A percentile compares a stretch with the other conserved stretches of the same genome.
phyloP scores from a whole-genome alignment of 1,140 invertebrate genomes.

The Pantala flavescens region DNA sequence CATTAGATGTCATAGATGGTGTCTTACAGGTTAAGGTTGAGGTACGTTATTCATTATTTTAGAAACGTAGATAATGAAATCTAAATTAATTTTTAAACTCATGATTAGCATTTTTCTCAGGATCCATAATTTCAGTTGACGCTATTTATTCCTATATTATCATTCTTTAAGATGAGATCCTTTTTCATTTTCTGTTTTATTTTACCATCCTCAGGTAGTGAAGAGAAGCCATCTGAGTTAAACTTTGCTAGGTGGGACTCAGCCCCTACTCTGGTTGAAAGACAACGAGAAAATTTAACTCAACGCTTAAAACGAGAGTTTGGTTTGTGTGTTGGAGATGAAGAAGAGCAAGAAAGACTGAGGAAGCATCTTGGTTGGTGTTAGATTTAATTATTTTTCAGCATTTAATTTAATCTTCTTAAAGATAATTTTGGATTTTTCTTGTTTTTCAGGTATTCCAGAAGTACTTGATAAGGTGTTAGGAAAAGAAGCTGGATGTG shows the following conservation, averaged over 20 bases:
- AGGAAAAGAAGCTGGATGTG: neutral
- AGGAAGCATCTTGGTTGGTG: neutral
- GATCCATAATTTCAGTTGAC: too few relatives aligned
- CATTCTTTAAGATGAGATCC: too few relatives aligned
- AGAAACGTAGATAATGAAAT: too few relatives aligned
- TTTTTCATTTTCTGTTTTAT: slow-evolving; percentile 10
- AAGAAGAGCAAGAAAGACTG: slow-evolving; percentile 43
- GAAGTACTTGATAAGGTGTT: neutral
- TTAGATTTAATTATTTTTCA: too few relatives aligned
- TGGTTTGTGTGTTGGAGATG: slow-evolving; percentile 58
- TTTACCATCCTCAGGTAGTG: neutral
- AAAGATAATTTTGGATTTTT: too few relatives aligned
- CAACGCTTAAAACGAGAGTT: slow-evolving; percentile 62
- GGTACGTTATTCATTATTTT: neutral
- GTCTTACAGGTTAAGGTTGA: neutral
- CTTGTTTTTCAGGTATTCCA: neutral
- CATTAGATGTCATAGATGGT: slow-evolving; percentile 5
- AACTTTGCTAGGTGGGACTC: slow-evolving; percentile 41
- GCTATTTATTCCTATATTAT: too few relatives aligned
- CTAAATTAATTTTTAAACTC: too few relatives aligned
- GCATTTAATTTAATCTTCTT: too few relatives aligned
- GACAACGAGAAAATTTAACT: slow-evolving; percentile 62
- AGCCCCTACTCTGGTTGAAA: slow-evolving; percentile 58
- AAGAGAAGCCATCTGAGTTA: neutral
- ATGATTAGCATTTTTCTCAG: too few relatives aligned